Evolutionary conservation across 2,113 vertebrate species (phyloP).

Genomic region (Psilopogon haemacephalus): DNA sequence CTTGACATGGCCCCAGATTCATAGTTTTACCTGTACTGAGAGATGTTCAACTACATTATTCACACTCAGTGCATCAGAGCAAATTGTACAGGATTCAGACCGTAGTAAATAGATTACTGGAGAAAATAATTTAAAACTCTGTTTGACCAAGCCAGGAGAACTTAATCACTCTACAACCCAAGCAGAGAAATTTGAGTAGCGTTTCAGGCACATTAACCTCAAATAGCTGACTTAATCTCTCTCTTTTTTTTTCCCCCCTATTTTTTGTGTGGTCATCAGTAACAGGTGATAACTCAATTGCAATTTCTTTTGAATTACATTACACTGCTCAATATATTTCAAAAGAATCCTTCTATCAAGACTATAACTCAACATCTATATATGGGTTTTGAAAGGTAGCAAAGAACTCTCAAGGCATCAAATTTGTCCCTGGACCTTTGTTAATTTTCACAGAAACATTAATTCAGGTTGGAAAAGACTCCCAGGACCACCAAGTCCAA

Average conservation of each 20-base stretch:
- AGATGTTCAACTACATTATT: background rate
- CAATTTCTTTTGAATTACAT: slow-evolving; percentile 64
- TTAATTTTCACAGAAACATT: background rate
- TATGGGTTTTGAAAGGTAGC: background rate
- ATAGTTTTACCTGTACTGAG: background rate
- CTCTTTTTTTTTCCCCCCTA: background rate
- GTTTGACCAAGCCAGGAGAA: slow-evolving; percentile 33
- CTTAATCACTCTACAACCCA: slow-evolving; percentile 40
- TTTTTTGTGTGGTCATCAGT: slow-evolving; percentile 57
- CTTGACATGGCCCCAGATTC: background rate
- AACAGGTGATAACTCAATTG: slow-evolving; percentile 68
- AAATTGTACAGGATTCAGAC: slow-evolving; percentile 25
- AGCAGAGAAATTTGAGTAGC: slow-evolving; percentile 62
- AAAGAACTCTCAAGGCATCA: background rate
- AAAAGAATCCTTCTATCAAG: slow-evolving; percentile 17
- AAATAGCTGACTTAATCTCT: slow-evolving; percentile 56
- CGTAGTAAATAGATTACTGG: slow-evolving; percentile 30
- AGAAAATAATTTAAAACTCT: slow-evolving; percentile 40
- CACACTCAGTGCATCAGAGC: background rate
- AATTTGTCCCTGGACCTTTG: background rate
- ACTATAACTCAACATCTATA: background rate
- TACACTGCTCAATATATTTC: slow-evolving; percentile 43
- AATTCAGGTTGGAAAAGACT: too few species aligned
- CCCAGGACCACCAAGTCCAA: too few species aligned
- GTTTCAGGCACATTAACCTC: slow-evolving; percentile 68